Base-by-base conservation (phyloP, 2,888 invertebrate species). In the Ectemnius lituratus region DNA sequence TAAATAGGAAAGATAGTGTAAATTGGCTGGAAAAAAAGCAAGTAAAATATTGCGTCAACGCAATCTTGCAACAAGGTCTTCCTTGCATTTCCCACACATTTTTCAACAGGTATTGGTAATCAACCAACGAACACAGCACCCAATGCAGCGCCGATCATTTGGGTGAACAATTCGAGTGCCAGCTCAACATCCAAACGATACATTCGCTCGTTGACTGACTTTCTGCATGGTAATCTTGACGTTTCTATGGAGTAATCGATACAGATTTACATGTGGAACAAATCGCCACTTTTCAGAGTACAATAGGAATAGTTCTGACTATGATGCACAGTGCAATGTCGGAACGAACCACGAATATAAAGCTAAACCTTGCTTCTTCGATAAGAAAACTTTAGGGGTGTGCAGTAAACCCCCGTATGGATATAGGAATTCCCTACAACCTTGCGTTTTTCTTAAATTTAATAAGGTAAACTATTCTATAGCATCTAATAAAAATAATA, bases 371-470 rank as follows among this genome's bases (percentile, higher is more conserved):
- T 88, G 88, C 62, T 88, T 76, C 52, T 89, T 88, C 52, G 80
- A 89, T 18, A 62, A 83, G 23, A 76, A 75, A 6, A 76, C n/a
- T 1, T 79, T 89, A 2, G 86, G 87, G 0, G 28, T 59, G 27
- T 89, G 89, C 47, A 76, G 87, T 3, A 58, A 70, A n/a, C 23
- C 81, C n/a, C 89, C 89, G 0, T 89, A 85, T 45, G 89, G 89
- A 58, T 89, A 89, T 60, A 47, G 47, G 0, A 27, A 67, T 8
- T 79, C 82, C 0, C 73, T 83, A 4, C 80, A 83, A 45, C 88
- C 88, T 20, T 89, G 89, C 28, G 78, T 88, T 23, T 78, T 88
- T 37, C 68, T 89, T 8, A 86, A 85, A 73, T 86, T 88, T 56
- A 89, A 89, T 59, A 87, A 85, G 75, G 89, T 89, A 84, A n/a